phyloP scores from a whole-genome alignment of 2,888 invertebrate genomes.

The Drosophila algonquin region DNA sequence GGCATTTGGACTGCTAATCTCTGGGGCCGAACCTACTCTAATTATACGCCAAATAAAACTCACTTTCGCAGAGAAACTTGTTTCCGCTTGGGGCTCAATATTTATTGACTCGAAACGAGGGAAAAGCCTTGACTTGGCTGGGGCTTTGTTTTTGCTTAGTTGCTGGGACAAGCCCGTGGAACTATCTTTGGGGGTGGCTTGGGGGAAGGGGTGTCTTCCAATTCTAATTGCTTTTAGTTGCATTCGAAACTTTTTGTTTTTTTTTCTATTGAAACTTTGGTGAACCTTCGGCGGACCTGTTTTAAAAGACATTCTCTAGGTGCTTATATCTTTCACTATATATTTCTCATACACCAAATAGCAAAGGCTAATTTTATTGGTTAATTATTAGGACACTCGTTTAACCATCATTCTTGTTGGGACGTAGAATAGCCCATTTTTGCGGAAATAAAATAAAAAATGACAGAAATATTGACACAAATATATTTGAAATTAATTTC shows the following conservation, averaged over 20 bases:
- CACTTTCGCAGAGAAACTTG: slow-evolving; percentile 58
- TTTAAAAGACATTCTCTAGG: too few species aligned
- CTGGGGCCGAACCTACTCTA: slow-evolving; percentile 71
- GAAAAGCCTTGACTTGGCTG: neutral
- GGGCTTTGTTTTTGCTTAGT: slow-evolving; percentile 19
- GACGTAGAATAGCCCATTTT: neutral
- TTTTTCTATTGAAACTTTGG: neutral
- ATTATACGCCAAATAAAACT: slow-evolving; percentile 80
- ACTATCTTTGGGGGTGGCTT: neutral
- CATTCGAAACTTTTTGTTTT: neutral
- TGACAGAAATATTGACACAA: neutral
- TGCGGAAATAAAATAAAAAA: neutral
- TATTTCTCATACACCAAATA: too few species aligned
- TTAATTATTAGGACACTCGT: neutral
- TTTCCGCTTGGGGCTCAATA: slow-evolving; percentile 32
- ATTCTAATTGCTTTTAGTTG: neutral
- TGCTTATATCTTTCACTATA: too few species aligned
- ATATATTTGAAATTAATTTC: slow-evolving; percentile 2
- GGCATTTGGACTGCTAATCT: slow-evolving; percentile 56
- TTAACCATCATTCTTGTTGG: neutral
- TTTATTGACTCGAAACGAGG: slow-evolving; percentile 57
- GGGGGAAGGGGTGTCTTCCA: neutral
- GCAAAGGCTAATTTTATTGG: neutral
- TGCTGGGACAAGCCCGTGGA: neutral
- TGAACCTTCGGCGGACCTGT: too few species aligned